Evolutionary conservation across 2,113 vertebrate species (phyloP), one percentile per base, ranked within the genome.

Genomic region (Larimichthys crocea): DNA sequence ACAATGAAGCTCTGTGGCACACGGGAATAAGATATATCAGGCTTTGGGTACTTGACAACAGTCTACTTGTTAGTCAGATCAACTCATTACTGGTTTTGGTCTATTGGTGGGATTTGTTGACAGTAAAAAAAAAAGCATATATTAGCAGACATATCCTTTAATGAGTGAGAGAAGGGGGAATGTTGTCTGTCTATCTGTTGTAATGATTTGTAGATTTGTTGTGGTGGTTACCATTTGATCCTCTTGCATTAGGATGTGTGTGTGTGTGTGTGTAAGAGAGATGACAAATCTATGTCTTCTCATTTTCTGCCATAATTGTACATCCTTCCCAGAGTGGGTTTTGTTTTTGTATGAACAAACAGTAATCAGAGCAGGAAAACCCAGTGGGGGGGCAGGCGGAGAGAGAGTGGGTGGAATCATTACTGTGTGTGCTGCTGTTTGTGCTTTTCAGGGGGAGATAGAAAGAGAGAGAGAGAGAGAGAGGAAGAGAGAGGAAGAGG

Each of bases 311-410:
- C 69, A 64, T 80, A 80, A 79, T 64, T 72, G 64, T 56, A 73
- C 80, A 76, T 79, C 69, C 75, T 26, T 80, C 64, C 80, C 77
- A 82, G 80, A 29, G 68, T 81, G 84, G 84, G 75, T 80, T 88
- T 84, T 79, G 75, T 83, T 86, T 88, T 89, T 82, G 63, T 88
- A 86, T 60, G 88, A 88, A 90, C 88, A 87, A 89, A 87, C 86
- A 80, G 87, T 80, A 92, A 90, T 90, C 91, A 91, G 88, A 83
- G 86, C 82, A 84, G 86, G 86, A 81, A 72, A 73, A 84, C 86
- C 80, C 91, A 85, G 83, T 53, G 64, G 81, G 89, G 89, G 86
- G 79, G 75, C 29, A 19, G 62, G 29, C 11, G 63, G 66, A 50
- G 74, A 72, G 73, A 40, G 55, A 74, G 85, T 76, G 88, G 83